phyloP scores from a whole-genome alignment of 2,888 invertebrate species.

The Mechanitis messenoides region DNA sequence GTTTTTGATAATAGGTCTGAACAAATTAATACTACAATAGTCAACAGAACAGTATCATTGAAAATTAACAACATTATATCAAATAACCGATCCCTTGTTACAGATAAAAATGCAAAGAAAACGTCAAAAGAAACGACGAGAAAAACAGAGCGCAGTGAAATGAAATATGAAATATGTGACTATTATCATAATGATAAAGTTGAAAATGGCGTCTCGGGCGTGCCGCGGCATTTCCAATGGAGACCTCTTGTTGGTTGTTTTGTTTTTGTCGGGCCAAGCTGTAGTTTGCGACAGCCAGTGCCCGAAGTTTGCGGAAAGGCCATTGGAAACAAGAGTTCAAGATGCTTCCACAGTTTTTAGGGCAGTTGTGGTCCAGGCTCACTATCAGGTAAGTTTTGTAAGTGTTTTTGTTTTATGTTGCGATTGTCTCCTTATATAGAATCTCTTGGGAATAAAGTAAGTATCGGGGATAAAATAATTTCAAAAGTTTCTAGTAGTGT shows the following conservation, averaged over 20 bases:
- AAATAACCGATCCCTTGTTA: constrained; percentile 44
- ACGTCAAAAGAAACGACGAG: constrained; percentile 60
- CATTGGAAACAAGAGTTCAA: constrained; percentile 72
- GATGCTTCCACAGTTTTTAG: constrained; percentile 75
- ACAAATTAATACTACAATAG: no score
- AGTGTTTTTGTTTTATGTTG: not conserved
- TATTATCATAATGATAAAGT: constrained; percentile 31
- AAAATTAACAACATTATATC: constrained; percentile 9
- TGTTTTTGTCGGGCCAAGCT: constrained; percentile 64
- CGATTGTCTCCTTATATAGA: not conserved
- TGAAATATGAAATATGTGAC: constrained; percentile 60
- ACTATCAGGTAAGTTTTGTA: constrained; percentile 56
- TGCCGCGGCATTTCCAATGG: constrained; percentile 48
- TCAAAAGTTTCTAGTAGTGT: not conserved
- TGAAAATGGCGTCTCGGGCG: constrained; percentile 49
- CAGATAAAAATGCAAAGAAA: constrained; percentile 67
- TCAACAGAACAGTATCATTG: constrained; percentile 8
- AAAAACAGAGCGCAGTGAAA: constrained; percentile 52
- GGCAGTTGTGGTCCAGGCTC: constrained; percentile 66
- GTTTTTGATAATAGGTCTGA: no score
- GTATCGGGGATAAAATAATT: constrained; percentile 1
- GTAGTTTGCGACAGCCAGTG: constrained; percentile 73
- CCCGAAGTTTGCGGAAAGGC: constrained; percentile 70
- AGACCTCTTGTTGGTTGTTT: constrained; percentile 56
- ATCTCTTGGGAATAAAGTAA: not conserved